Base-by-base conservation (phyloP, 2,113 vertebrate species). In the Numenius arquata region DNA sequence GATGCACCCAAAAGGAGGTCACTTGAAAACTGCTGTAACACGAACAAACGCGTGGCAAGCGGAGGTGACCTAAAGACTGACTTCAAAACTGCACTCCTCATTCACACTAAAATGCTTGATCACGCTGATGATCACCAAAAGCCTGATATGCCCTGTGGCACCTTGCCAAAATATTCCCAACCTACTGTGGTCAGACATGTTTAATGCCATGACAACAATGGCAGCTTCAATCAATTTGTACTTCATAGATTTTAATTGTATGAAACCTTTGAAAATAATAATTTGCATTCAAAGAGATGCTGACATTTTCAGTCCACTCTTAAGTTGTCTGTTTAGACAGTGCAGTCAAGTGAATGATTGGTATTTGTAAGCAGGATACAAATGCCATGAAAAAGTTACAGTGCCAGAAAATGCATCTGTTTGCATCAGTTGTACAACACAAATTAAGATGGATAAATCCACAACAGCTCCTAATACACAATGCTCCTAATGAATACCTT, bases 41-140 rank as follows among this genome's bases (percentile, higher is more conserved):
- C 14, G 30, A 83, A 40, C 0, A 1, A 75, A 43, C 1, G 0
- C 0, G 0, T 5, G 25, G 68, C 14, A n/a, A 48, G 43, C 0
- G 2, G 34, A 62, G 32, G 29, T 11, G 40, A 86, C 41, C 26
- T 11, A 77, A 40, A 53, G 55, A 43, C 13, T 1, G 1, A 48
- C n/a, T 65, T 63, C n/a, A 16, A 38, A 61, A 50, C 21, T 8
- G 40, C n/a, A 34, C 26, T 15, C 26, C 26, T 14, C 5, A 52
- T 27, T 55, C 55, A 52, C 0, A 1, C 20, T 19, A 23, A 45
- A 59, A 29, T 0, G 2, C 40, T 45, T 15, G 2, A 59, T 34
- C 45, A 55, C 0, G 1, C 11, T 29, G 29, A 74, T 29, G 29
- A 74, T 22, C 26, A 45, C 20, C 25, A 73, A 45, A 67, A 45